A percentile compares a stretch with the other conserved stretches of the same genome.
These are phyloP conservation scores for Allolobophora icterica DNA, from an alignment of 2,888 invertebrate species.

Conservation along the genomic window DNA sequence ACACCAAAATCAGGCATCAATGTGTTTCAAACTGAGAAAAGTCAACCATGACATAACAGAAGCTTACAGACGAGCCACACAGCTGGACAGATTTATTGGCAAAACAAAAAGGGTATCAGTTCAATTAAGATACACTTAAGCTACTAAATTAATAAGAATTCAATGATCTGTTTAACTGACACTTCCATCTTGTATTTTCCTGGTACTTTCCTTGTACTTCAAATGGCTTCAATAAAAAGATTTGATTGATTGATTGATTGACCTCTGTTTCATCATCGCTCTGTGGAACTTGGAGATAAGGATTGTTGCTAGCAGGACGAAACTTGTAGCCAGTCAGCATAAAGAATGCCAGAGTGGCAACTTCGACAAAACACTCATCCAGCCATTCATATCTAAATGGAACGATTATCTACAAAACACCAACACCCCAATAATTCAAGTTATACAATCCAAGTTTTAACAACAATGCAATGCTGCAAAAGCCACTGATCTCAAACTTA, in stretches of 20 bases:
- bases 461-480: background rate
- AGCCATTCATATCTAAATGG: slow-evolving; percentile 97
- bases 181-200: no score
- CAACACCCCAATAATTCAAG: background rate
- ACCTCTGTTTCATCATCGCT: slow-evolving; percentile 72
- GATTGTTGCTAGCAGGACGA: slow-evolving; percentile 90
- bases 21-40: background rate
- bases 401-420: slow-evolving; percentile 72
- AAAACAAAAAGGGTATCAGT: no score
- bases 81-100: no score
- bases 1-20: no score
- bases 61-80: background rate
- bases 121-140: background rate
- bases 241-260: no score
- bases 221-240: no score
- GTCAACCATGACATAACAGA: background rate
- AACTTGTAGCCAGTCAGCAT: slow-evolving; percentile 93
- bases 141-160: background rate
- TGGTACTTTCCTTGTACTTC: no score
- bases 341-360: slow-evolving; percentile 94
- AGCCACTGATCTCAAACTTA: background rate
- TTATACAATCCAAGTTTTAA: background rate
- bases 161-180: background rate
- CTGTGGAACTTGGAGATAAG: slow-evolving; percentile 83
- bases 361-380: slow-evolving; percentile 91